These are phyloP conservation scores for Hiodon tergisus DNA, from an alignment of 2,113 vertebrate species.

Conservation along the genomic window DNA sequence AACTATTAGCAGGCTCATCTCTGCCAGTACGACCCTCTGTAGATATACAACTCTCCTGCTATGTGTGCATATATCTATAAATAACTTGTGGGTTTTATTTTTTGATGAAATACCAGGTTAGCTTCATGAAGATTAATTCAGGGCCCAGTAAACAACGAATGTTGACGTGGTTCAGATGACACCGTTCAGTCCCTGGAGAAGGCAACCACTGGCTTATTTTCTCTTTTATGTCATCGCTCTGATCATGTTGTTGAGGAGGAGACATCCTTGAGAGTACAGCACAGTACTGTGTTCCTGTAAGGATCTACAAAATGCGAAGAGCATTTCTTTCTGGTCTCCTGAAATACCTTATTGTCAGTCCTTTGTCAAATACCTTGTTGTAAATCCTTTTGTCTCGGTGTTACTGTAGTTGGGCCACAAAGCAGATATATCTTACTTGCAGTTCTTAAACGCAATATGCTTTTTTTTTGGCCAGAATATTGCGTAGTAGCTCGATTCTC, in stretches of 20 bases:
- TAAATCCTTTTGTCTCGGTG: background rate
- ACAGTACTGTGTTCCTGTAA: background rate
- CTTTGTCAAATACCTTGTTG: background rate
- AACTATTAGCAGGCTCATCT: background rate
- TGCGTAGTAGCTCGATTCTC: no score
- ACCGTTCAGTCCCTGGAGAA: background rate
- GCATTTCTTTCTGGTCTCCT: background rate
- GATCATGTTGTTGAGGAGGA: background rate
- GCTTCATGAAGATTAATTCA: background rate
- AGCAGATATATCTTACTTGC: background rate
- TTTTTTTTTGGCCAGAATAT: background rate
- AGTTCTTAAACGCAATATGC: background rate
- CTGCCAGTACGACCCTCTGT: background rate
- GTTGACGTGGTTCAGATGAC: constrained; percentile 6
- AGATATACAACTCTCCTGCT: background rate
- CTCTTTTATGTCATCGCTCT: background rate
- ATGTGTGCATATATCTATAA: no score
- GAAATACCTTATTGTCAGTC: background rate
- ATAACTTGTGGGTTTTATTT: no score
- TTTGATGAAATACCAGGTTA: no score
- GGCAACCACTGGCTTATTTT: constrained; percentile 4
- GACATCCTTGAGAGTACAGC: background rate
- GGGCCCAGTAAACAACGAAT: background rate
- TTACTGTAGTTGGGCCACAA: background rate
- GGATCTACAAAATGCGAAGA: background rate